These are phyloP conservation scores for Parnassius smintheus DNA, from an alignment of 2,888 invertebrate genomes.

Conservation along the genomic window DNA sequence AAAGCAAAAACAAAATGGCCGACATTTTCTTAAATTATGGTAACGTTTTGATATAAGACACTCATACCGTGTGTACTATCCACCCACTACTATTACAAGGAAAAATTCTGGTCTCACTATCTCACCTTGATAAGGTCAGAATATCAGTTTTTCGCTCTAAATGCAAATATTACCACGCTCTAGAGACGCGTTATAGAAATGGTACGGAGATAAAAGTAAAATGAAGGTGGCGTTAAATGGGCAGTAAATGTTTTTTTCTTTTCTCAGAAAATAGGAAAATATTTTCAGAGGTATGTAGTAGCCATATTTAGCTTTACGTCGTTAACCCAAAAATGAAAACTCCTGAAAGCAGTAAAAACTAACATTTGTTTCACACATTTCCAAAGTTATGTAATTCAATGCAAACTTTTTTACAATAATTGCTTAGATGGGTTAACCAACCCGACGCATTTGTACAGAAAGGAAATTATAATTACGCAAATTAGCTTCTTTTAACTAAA, in stretches of 20 bases:
- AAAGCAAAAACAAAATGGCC: neutral
- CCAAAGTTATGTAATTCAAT: too few species aligned
- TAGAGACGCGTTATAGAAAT: constrained; percentile 73
- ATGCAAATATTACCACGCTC: constrained; percentile 79
- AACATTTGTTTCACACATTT: too few species aligned
- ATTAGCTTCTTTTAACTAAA: too few species aligned
- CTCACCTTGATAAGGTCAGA: constrained; percentile 75
- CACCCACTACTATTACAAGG: constrained; percentile 57
- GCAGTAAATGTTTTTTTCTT: constrained; percentile 66
- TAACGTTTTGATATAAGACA: constrained; percentile 5
- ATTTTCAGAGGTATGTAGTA: too few species aligned
- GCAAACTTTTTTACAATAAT: too few species aligned
- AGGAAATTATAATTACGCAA: too few species aligned
- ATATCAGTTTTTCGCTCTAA: constrained; percentile 79
- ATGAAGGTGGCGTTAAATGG: constrained; percentile 75
- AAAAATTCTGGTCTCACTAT: constrained; percentile 72
- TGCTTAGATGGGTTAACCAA: too few species aligned
- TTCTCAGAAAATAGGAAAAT: constrained; percentile 37
- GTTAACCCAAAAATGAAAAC: too few species aligned
- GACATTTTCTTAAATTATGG: constrained; percentile 1
- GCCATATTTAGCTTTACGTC: too few species aligned
- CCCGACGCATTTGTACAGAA: too few species aligned
- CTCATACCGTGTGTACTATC: constrained; percentile 35
- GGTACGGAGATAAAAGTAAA: constrained; percentile 74
- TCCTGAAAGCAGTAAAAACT: too few species aligned